phyloP scores from a whole-genome alignment of 2,888 invertebrate genomes.

The Tholera decimalis region DNA sequence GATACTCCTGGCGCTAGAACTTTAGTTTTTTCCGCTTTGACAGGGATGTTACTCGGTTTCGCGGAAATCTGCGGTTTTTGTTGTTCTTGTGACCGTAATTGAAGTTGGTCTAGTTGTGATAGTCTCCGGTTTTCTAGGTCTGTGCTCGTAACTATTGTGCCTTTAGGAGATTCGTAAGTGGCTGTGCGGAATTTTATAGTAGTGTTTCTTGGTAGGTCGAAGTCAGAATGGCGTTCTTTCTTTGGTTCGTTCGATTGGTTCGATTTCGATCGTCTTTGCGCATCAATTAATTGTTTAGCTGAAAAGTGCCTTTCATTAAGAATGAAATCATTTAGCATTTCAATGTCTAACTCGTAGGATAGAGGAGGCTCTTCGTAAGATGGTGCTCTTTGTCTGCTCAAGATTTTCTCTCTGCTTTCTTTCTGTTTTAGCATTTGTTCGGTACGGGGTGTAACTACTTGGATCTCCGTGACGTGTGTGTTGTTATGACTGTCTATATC shows the following conservation, averaged over 20 bases:
- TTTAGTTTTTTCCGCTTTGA: slow-evolving; percentile 84
- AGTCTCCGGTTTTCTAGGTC: slow-evolving; percentile 90
- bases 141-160: slow-evolving; percentile 90
- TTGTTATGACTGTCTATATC: slow-evolving; percentile 82
- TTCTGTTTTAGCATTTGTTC: slow-evolving; percentile 79
- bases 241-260: slow-evolving; percentile 84
- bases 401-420: slow-evolving; percentile 80
- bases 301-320: slow-evolving; percentile 86
- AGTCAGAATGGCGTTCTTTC: slow-evolving; percentile 89
- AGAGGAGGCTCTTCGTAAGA: slow-evolving; percentile 80
- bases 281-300: slow-evolving; percentile 83
- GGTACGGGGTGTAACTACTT: slow-evolving; percentile 92
- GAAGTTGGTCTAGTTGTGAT: slow-evolving; percentile 90
- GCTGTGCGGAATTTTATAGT: slow-evolving; percentile 93
- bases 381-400: slow-evolving; percentile 84
- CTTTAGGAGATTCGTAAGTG: slow-evolving; percentile 92
- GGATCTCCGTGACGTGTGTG: slow-evolving; percentile 94
- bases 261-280: slow-evolving; percentile 83
- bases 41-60: slow-evolving; percentile 88
- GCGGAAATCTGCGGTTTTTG: slow-evolving; percentile 83
- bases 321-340: slow-evolving; percentile 88
- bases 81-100: slow-evolving; percentile 78
- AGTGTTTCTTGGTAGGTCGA: slow-evolving; percentile 89
- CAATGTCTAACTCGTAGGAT: slow-evolving; percentile 86
- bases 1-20: slow-evolving; percentile 76